phyloP scores from a whole-genome alignment of 2,113 vertebrate genomes.

The Rallus limicola region DNA sequence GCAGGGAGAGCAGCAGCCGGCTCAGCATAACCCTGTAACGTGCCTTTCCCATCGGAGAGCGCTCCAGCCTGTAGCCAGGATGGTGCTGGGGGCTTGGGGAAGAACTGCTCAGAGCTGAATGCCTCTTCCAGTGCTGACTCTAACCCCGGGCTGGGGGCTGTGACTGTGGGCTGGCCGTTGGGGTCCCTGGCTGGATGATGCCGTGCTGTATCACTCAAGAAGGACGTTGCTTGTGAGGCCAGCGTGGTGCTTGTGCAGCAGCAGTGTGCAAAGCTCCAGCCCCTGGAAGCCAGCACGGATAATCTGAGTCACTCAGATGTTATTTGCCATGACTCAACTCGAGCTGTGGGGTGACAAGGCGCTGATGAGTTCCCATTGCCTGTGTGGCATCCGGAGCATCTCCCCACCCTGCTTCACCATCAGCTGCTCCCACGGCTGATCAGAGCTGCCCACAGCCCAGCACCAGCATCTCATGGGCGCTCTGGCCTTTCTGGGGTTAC shows the following conservation, averaged over 20 bases:
- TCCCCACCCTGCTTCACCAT: background rate
- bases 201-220: background rate
- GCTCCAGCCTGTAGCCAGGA: background rate
- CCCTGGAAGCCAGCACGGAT: rapidly evolving
- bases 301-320: background rate
- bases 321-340: background rate
- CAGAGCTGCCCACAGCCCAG: background rate
- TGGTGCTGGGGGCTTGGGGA: background rate
- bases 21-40: rapidly evolving
- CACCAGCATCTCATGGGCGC: no score
- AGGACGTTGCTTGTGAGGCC: background rate
- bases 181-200: background rate
- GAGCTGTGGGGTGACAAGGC: background rate
- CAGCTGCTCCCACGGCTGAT: background rate
- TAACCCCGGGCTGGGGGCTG: background rate
- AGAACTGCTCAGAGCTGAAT: background rate
- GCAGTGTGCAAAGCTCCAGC: background rate
- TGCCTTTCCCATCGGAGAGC: rapidly evolving
- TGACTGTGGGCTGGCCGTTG: background rate
- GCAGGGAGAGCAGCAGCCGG: background rate
- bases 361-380: background rate
- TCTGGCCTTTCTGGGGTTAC: no score
- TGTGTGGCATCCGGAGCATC: background rate
- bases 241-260: rapidly evolving
- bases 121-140: background rate